Base-by-base conservation (phyloP, 2,113 vertebrate genomes). In the Chionomys nivalis region DNA sequence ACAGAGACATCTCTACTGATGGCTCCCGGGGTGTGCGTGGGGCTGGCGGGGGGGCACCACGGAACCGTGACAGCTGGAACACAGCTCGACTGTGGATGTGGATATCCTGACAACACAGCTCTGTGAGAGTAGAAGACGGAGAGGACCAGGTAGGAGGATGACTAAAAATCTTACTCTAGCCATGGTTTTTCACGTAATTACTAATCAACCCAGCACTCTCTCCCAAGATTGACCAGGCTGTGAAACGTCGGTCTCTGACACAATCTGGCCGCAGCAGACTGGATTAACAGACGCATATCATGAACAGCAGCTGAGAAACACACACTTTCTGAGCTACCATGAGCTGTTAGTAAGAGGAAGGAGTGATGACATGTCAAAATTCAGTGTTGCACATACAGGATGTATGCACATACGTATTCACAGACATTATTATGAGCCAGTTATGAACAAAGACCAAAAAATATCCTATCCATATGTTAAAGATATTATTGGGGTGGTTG, bases 361-460 rank as follows among this genome's bases (percentile, higher is more conserved):
- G 47, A 72, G 49, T 66, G 61, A 55, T 63, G 52, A 85, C 5
- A 79, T 78, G 91, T 85, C 49, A 96, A 85, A 91, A 65, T 9
- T 68, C 33, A 65, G 9, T 85, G 24, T 8, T 42, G 39, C 33
- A 5, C 9, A 36, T 19, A 9, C 24, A 52, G 17, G 33, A n/a
- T n/a, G 16, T 9, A 2, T 70, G 1, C 19, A 23, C 5, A 6
- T 42, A 21, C 24, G 5, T 23, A 0, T 81, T 2, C 19, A 14
- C 28, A 17, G 39, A 66, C 31, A 72, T 49, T 44, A 73, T 44
- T 52, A 26, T 89, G 11, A 92, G 86, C 87, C 49, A 87, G 72
- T 33, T 90, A 90, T 65, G 42, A 78, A 89, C 7, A 87, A 23
- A 90, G 5, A 88, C 0, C 17, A 1, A 36, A 79, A 94, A 81